These are phyloP conservation scores for Drosophila tristis DNA, from an alignment of 1,140 invertebrate genomes.

Conservation along the genomic window DNA sequence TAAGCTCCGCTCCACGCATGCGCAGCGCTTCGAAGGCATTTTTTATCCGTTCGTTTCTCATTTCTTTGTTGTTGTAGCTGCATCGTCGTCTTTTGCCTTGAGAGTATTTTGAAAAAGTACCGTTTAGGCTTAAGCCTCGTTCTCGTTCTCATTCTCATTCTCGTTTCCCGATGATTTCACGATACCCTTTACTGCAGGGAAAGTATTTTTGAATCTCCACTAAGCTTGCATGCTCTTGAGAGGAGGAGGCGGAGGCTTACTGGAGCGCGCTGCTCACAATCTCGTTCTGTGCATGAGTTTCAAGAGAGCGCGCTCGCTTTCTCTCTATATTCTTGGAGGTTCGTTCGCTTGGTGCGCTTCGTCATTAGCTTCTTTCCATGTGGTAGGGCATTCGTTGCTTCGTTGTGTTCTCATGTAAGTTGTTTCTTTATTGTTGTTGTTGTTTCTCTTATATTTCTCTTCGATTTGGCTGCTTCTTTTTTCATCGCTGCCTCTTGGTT, in stretches of 20 bases:
- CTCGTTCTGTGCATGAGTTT: no score
- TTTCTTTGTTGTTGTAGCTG: not conserved
- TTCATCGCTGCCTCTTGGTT: not conserved
- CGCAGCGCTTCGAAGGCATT: slow-evolving; percentile 45
- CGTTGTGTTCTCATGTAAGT: no score
- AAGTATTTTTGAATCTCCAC: no score
- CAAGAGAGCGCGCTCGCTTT: no score
- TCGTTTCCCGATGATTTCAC: not conserved
- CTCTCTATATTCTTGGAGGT: no score
- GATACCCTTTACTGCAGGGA: not conserved
- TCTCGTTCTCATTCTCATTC: not conserved
- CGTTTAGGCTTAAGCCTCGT: slow-evolving; percentile 38
- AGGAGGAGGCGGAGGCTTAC: no score
- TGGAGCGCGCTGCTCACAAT: no score
- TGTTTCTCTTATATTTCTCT: not conserved
- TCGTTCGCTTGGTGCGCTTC: no score
- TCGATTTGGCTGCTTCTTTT: not conserved
- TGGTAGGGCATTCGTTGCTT: no score
- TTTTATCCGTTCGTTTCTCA: slow-evolving; percentile 12
- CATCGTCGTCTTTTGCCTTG: no score
- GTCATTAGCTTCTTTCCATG: no score
- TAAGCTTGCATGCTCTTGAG: no score
- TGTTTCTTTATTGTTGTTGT: not conserved
- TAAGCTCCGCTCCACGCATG: slow-evolving; percentile 68
- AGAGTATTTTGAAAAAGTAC: slow-evolving; percentile 34